Base-by-base conservation (phyloP, 2,888 invertebrate genomes). In the Synanthedon tipuliformis region DNA sequence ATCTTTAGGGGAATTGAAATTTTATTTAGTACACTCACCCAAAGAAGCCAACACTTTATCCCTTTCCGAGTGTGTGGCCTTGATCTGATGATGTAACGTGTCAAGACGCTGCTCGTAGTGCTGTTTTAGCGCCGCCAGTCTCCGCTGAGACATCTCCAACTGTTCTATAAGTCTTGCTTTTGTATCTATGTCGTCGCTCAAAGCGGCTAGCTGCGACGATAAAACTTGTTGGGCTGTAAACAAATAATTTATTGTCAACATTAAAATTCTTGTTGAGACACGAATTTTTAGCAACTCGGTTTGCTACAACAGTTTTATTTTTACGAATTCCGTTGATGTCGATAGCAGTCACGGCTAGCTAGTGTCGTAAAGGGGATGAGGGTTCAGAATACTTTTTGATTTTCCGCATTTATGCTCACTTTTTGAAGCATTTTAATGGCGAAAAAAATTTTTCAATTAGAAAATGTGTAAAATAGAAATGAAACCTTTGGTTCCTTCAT, bases 111-210 rank as follows among this genome's bases (percentile, higher is more conserved):
- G 95, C 79, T 99, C 98, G 81, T 98, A 99, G 72, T 98, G 96
- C 59, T 92, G 91, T 55, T 94, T 90, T 89, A 98, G 92, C 0
- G 94, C 91, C 52, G 95, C 92, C 71, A 98, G 89, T 51, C 96
- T 88, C 53, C 94, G 90, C 73, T 98, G 97, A 0, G 95, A 95
- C 54, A 93, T 83, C 75, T 99, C 98, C 60, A 99, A 79, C 69
- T 98, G 97, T 67, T 97, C 96, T 58, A 99, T 97, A 50, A 99
- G 88, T 54, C 95, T 93, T 62, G 97, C 95, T 75, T 99, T 99
- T 53, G 97, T 94, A 71, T 95, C 95, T 60, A 99, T 98, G 78
- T 98, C 97, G 50, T 94, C 94, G 54, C 96, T 97, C 13, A 99
- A 83, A 10, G 94, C 94, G 12, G 96, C 94, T 56, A 99, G 84